Evolutionary conservation across 1,140 invertebrate species (phyloP).

Genomic region (Ptiloglossa arizonensis): DNA sequence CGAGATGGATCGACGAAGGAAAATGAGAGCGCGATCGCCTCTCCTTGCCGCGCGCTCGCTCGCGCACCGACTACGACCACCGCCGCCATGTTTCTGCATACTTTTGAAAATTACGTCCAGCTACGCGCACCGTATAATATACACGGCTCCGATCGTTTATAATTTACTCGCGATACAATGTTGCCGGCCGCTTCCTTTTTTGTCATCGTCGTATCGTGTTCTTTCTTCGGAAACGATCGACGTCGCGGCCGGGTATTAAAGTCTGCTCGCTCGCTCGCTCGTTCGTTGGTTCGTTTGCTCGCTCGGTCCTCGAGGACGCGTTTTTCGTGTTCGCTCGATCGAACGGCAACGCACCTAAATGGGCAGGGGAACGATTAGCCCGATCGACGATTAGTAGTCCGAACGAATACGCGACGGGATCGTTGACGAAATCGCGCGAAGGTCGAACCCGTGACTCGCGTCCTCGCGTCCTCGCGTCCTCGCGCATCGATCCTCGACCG

Average conservation of each 20-base stretch:
- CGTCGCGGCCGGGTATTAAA: background rate
- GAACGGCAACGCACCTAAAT: background rate
- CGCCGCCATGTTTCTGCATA: conserved; percentile 12
- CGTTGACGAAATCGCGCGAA: conserved; percentile 54
- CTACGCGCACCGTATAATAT: conserved; percentile 3
- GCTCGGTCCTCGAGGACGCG: background rate
- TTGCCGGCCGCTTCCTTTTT: background rate
- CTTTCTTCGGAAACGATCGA: background rate
- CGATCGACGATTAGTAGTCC: conserved; percentile 29
- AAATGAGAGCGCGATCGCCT: conserved; percentile 12
- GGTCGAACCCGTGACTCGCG: conserved; percentile 41
- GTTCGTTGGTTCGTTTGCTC: too few species aligned
- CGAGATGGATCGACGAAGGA: conserved; percentile 11
- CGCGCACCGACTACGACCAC: too few species aligned
- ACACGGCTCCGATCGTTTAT: conserved; percentile 17
- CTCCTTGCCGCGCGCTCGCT: too few species aligned
- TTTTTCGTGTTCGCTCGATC: background rate
- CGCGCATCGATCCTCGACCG: conserved; percentile 28
- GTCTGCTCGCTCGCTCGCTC: too few species aligned
- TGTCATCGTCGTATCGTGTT: background rate
- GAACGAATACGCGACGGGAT: conserved; percentile 5
- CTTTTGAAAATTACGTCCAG: conserved; percentile 33
- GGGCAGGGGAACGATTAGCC: conserved; percentile 26
- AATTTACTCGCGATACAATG: conserved; percentile 10
- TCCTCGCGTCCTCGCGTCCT: conserved; percentile 33